phyloP scores from a whole-genome alignment of 2,797 vertebrate genomes.

The Fundulus diaphanus region DNA sequence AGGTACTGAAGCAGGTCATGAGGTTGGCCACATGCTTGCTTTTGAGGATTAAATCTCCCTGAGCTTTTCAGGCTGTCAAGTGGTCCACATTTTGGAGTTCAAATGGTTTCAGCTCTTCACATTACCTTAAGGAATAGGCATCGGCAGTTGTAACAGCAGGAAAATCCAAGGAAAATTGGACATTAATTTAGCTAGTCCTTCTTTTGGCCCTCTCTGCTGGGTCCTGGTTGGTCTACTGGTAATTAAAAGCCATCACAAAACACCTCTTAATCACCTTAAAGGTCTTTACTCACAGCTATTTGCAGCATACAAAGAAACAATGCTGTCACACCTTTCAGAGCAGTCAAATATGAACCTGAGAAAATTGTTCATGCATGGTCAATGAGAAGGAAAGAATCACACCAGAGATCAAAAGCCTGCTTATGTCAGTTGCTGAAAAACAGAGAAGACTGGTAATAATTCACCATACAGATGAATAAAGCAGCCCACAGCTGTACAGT shows the following conservation, averaged over 20 bases:
- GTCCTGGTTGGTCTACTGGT: conserved; percentile 4
- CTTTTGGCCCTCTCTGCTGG: not conserved
- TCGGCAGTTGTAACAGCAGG: accelerated
- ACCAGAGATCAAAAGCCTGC: conserved; percentile 54
- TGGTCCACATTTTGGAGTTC: not conserved
- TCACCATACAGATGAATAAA: conserved; percentile 18
- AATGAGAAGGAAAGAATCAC: conserved; percentile 33
- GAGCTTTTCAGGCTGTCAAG: not conserved
- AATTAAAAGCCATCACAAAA: conserved; percentile 9
- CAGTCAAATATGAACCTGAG: conserved; percentile 85
- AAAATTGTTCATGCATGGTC: conserved; percentile 76
- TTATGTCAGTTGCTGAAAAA: conserved; percentile 1
- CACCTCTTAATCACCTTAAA: conserved; percentile 42
- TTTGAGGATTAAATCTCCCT: not conserved
- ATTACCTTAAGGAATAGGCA: not conserved
- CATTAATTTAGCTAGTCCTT: not conserved
- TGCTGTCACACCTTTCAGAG: conserved; percentile 71
- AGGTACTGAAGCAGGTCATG: not conserved
- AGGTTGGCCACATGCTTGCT: not conserved
- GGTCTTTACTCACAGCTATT: conserved; percentile 74
- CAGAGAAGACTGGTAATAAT: too few species aligned
- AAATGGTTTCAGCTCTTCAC: not conserved
- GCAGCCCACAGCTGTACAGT: not conserved
- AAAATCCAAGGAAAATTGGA: not conserved
- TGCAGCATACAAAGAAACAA: conserved; percentile 69